Conservation (phyloP, 2,797 vertebrate genomes). For the Champsocephalus gunnari region DNA sequence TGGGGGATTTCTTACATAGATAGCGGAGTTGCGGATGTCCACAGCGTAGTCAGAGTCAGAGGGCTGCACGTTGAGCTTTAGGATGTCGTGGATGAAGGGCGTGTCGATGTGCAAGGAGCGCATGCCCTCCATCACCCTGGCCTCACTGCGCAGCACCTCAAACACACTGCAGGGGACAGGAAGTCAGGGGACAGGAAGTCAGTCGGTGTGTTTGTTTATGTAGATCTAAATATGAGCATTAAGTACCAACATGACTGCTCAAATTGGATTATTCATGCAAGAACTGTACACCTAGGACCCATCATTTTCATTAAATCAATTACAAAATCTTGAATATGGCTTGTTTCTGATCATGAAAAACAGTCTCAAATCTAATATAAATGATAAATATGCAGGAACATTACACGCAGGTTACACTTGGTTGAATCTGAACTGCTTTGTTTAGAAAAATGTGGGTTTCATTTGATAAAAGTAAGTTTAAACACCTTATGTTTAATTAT, state of each 20-base stretch:
- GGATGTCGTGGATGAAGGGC: conserved; percentile 91
- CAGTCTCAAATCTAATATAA: neutral
- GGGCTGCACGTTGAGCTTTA: conserved; percentile 95
- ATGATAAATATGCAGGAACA: neutral
- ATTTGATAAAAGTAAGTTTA: neutral
- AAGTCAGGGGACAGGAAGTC: neutral
- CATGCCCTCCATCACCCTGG: conserved; percentile 95
- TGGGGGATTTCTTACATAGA: conserved; percentile 85
- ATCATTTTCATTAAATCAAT: neutral
- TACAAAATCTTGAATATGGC: neutral
- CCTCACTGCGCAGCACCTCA: conserved; percentile 93
- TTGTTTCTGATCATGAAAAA: neutral
- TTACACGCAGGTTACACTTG: neutral
- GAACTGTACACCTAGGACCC: neutral
- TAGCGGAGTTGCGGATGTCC: conserved; percentile 92
- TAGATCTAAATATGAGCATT: neutral
- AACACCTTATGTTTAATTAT: neutral
- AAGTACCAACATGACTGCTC: neutral
- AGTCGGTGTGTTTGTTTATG: neutral
- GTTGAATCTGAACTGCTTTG: neutral
- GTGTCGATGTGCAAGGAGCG: conserved; percentile 93
- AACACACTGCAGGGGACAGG: conserved; percentile 85
- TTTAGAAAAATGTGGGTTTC: neutral
- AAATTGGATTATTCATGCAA: neutral
- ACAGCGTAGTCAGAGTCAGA: conserved; percentile 95